Evolutionary conservation across 2,888 invertebrate species (phyloP).

Genomic region (Atethmia centrago): DNA sequence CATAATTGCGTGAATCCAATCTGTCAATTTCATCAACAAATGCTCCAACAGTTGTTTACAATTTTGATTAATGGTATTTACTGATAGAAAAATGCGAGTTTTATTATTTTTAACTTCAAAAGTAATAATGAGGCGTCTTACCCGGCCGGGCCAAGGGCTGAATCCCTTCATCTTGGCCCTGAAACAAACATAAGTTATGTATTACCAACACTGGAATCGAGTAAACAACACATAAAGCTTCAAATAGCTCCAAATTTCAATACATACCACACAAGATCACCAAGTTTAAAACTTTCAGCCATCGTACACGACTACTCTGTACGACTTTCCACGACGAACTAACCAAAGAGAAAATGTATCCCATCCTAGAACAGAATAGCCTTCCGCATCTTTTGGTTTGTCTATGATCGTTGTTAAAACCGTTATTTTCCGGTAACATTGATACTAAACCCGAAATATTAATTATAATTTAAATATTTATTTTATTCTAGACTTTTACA

Average conservation of each 20-base stretch:
- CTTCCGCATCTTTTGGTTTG: conserved; percentile 66
- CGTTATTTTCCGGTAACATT: conserved; percentile 35
- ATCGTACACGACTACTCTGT: conserved; percentile 77
- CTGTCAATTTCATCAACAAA: conserved; percentile 64
- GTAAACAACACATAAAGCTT: conserved; percentile 80
- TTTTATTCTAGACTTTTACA: too few species aligned
- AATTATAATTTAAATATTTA: too few species aligned
- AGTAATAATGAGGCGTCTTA: conserved; percentile 91
- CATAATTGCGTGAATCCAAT: conserved; percentile 59
- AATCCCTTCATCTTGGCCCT: conserved; percentile 99
- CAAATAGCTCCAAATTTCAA: conserved; percentile 65
- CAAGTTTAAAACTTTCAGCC: conserved; percentile 88
- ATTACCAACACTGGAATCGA: conserved; percentile 58
- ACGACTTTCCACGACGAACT: conserved; percentile 86
- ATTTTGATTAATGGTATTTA: conserved; percentile 32
- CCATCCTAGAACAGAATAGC: conserved; percentile 62
- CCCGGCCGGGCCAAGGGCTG: conserved; percentile 99
- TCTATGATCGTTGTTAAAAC: conserved; percentile 72
- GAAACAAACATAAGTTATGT: conserved; percentile 82
- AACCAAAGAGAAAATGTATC: conserved; percentile 78
- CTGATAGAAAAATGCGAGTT: conserved; percentile 26
- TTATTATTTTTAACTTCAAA: conserved; percentile 50
- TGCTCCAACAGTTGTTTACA: conserved; percentile 50
- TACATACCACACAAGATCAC: conserved; percentile 90
- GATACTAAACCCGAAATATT: too few species aligned